phyloP scores from a whole-genome alignment of 2,113 vertebrate genomes.

The Henicopernis longicauda region DNA sequence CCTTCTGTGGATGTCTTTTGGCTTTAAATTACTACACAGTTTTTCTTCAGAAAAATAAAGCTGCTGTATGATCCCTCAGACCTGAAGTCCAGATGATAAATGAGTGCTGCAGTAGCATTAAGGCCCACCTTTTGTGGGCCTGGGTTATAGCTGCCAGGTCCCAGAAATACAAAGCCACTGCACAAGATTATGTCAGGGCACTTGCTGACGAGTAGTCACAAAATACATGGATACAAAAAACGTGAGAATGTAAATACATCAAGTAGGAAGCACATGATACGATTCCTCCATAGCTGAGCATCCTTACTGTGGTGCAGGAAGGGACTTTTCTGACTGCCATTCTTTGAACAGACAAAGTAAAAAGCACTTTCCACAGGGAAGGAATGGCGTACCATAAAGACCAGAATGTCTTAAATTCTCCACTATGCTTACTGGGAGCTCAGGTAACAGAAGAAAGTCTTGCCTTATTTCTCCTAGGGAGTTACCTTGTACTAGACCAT shows the following conservation, averaged over 20 bases:
- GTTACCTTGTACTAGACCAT: background rate
- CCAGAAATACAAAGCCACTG: background rate
- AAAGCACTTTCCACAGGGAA: background rate
- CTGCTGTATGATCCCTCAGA: background rate
- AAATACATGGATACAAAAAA: background rate
- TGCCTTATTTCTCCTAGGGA: slow-evolving; percentile 45
- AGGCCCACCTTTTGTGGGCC: background rate
- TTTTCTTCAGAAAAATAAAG: background rate
- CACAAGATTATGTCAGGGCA: background rate
- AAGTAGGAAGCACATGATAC: background rate
- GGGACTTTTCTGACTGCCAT: background rate
- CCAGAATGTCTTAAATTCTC: background rate
- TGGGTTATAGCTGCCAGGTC: background rate
- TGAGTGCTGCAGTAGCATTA: background rate
- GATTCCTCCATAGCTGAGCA: background rate
- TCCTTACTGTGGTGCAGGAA: background rate
- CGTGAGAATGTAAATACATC: background rate
- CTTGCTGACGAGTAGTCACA: background rate
- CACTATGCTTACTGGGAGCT: slow-evolving; percentile 20
- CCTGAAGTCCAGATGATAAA: background rate
- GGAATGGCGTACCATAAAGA: background rate
- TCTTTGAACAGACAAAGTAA: background rate
- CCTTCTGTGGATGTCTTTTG: background rate
- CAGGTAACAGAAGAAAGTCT: slow-evolving; percentile 63
- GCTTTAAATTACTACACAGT: background rate